Evolutionary conservation across 2,113 vertebrate genomes (phyloP).

Genomic region (Solea senegalensis): DNA sequence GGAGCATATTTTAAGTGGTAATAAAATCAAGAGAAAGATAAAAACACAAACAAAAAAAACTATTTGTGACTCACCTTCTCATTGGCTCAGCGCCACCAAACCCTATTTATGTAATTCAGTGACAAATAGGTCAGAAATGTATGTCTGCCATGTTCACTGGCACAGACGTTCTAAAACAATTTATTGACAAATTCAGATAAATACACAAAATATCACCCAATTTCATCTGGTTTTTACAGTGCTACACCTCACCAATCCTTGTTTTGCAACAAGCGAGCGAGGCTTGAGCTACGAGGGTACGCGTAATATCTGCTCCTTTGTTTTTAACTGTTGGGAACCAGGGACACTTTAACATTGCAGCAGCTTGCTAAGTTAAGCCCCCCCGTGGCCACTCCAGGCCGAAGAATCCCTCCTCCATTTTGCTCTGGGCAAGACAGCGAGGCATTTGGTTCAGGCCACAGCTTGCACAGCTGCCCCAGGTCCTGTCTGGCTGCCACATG

Average conservation of each 20-base stretch:
- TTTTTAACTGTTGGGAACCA: conserved; percentile 67
- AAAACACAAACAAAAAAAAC: no score
- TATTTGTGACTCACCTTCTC: no score
- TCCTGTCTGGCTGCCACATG: conserved; percentile 77
- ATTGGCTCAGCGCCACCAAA: no score
- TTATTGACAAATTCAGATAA: neutral
- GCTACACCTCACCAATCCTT: neutral
- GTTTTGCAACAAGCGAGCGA: neutral
- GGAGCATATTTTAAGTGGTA: no score
- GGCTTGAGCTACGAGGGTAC: conserved; percentile 43
- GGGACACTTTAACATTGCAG: conserved; percentile 65
- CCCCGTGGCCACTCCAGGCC: conserved; percentile 36
- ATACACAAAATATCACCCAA: neutral
- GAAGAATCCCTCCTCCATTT: conserved; percentile 47
- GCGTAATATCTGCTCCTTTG: conserved; percentile 52
- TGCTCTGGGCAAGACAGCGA: conserved; percentile 66
- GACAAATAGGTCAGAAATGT: no score
- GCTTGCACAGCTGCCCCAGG: conserved; percentile 72
- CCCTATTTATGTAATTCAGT: no score
- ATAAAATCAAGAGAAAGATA: no score
- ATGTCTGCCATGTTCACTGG: no score
- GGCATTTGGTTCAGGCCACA: conserved; percentile 81
- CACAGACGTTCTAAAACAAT: no score
- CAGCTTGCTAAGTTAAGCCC: conserved; percentile 38
- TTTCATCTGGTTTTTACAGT: no score